Evolutionary conservation across 2,113 vertebrate genomes (phyloP), one percentile per base, ranked within the genome.

Genomic region (Ptyas mucosa): DNA sequence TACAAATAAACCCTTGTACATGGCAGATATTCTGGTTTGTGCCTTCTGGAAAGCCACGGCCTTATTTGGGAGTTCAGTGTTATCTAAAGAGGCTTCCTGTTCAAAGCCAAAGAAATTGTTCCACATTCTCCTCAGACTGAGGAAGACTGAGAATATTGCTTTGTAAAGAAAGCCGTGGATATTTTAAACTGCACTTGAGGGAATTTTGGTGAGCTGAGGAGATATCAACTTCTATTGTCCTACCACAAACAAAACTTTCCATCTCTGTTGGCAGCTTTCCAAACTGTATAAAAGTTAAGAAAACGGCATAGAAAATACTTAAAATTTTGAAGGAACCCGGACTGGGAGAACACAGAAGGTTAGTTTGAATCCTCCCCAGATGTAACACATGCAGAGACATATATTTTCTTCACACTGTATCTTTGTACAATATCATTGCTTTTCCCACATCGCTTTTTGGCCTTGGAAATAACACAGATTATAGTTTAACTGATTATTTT

Each of bases 81-180:
- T 93, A 29, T 92, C 58, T 86, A 92, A 51, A 0, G 81, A 26
- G 29, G 46, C 6, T 93, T 90, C 49, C 39, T 21, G 15, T 85
- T 88, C 87, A 91, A 53, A 2, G 55, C 94, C 94, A 93, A 94
- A 93, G 92, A 90, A 95, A 94, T 94, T 88, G 75, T 0, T 0
- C 0, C 88, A 93, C 93, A 90, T 94, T 94, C 96, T 94, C 94
- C 94, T 90, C 94, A 96, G 88, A 64, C 8, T 24, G 39, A 3
- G 21, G 34, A 15, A 51, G 34, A 58, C 49, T 46, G 61, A 91
- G n/a, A 53, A 87, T 95, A 91, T 94, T 96, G 93, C 85, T 64
- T 64, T 64, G 46, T 57, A 53, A 91, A 89, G 87, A 86, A 52
- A 61, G 91, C 91, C 90, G 57, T n/a, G 91, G 88, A 43, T 51